These are phyloP conservation scores for Riparia riparia DNA, from an alignment of 2,113 vertebrate genomes.

Conservation along the genomic window DNA sequence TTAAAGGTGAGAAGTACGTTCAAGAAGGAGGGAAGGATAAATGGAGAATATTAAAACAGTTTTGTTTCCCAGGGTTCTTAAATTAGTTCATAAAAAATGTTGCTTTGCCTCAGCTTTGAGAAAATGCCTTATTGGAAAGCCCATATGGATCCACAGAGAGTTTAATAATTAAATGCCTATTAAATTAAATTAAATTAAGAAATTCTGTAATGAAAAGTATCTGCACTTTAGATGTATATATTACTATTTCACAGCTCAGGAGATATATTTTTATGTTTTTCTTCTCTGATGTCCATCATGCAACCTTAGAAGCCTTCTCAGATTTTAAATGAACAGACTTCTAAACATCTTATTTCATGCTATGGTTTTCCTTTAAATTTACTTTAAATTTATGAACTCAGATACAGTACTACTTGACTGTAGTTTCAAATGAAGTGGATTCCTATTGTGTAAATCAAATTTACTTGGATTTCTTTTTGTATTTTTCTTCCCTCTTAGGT, in stretches of 20 bases:
- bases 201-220: neutral
- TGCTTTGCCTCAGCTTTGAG: neutral
- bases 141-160: neutral
- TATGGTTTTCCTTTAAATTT: neutral
- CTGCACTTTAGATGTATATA: neutral
- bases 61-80: neutral
- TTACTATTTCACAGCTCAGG: neutral
- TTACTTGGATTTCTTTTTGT: neutral
- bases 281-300: neutral
- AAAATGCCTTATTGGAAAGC: neutral
- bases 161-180: neutral
- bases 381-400: neutral
- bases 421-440: neutral
- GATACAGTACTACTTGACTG: neutral
- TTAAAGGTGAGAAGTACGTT: neutral
- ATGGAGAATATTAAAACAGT: neutral
- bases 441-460: neutral
- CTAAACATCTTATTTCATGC: neutral
- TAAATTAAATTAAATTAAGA: neutral
- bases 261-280: neutral
- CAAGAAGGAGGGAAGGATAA: neutral
- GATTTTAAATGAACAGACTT: neutral
- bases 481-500: slow-evolving; percentile 74
- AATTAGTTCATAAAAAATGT: neutral
- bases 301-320: neutral